Evolutionary conservation across 2,888 invertebrate genomes (phyloP).

Genomic region (Apoda limacodes): DNA sequence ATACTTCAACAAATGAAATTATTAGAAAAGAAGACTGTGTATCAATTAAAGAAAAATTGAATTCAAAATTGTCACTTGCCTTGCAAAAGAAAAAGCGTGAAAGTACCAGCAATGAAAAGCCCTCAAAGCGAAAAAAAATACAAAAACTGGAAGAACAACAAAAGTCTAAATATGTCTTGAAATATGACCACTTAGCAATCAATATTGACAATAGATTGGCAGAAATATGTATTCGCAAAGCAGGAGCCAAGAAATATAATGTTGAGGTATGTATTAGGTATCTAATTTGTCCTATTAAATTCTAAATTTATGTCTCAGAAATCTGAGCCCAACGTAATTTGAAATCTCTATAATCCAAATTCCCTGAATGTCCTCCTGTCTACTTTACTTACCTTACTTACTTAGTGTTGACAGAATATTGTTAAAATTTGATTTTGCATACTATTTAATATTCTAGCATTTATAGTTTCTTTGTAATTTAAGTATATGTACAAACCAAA

Average conservation of each 20-base stretch:
- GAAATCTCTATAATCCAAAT: too few species aligned
- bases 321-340: too few species aligned
- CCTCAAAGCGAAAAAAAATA: slow-evolving; percentile 39
- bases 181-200: slow-evolving; percentile 39
- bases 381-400: too few species aligned
- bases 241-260: slow-evolving; percentile 34
- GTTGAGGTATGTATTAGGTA: slow-evolving; percentile 37
- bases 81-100: slow-evolving; percentile 58
- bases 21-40: slow-evolving; percentile 57
- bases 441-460: too few species aligned
- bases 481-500: too few species aligned
- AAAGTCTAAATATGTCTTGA: too few species aligned
- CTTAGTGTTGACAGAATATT: too few species aligned
- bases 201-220: slow-evolving; percentile 44
- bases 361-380: too few species aligned
- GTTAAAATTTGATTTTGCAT: too few species aligned
- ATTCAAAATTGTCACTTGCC: slow-evolving; percentile 52
- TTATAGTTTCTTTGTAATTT: too few species aligned
- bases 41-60: slow-evolving; percentile 56
- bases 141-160: slow-evolving; percentile 4
- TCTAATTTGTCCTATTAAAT: slow-evolving; percentile 3
- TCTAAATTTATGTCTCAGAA: background rate
- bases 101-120: slow-evolving; percentile 40
- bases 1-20: slow-evolving; percentile 29
- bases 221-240: slow-evolving; percentile 42